phyloP scores from a whole-genome alignment of 2,888 invertebrate genomes.

The Muschampia plurimacula region DNA sequence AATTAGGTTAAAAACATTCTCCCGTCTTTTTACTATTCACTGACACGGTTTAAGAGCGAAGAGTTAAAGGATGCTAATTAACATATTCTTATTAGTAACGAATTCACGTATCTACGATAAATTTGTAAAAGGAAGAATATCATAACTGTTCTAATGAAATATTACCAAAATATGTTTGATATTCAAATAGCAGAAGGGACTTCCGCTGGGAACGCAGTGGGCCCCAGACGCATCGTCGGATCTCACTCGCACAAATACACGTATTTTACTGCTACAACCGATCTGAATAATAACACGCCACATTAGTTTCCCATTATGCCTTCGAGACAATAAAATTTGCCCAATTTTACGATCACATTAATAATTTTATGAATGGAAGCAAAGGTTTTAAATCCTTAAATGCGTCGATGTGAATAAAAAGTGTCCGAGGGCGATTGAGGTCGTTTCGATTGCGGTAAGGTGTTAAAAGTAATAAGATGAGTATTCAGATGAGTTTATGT shows the following conservation, averaged over 20 bases:
- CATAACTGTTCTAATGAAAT: constrained; percentile 82
- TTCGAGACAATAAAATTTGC: constrained; percentile 86
- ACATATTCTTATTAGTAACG: constrained; percentile 69
- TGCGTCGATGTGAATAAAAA: constrained; percentile 77
- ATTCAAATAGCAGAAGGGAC: constrained; percentile 80
- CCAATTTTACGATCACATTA: constrained; percentile 85
- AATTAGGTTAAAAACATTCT: constrained; percentile 37
- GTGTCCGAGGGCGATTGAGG: constrained; percentile 68
- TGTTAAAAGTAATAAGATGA: constrained; percentile 66
- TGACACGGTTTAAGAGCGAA: constrained; percentile 32
- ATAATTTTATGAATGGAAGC: constrained; percentile 86
- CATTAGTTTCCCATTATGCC: constrained; percentile 86
- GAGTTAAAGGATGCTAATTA: constrained; percentile 41
- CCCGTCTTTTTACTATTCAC: constrained; percentile 29
- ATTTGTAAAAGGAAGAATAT: constrained; percentile 77
- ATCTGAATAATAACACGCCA: constrained; percentile 86
- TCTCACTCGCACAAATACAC: constrained; percentile 72
- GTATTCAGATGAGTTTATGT: constrained; percentile 51
- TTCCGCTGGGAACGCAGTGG: constrained; percentile 76
- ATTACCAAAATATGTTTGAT: constrained; percentile 81
- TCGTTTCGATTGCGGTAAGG: constrained; percentile 65
- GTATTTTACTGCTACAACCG: constrained; percentile 83
- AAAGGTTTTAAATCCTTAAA: constrained; percentile 78
- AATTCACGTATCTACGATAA: constrained; percentile 67
- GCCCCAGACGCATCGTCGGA: constrained; percentile 55